Evolutionary conservation across 2,113 vertebrate species (phyloP).

Genomic region (Apaloderma vittatum): DNA sequence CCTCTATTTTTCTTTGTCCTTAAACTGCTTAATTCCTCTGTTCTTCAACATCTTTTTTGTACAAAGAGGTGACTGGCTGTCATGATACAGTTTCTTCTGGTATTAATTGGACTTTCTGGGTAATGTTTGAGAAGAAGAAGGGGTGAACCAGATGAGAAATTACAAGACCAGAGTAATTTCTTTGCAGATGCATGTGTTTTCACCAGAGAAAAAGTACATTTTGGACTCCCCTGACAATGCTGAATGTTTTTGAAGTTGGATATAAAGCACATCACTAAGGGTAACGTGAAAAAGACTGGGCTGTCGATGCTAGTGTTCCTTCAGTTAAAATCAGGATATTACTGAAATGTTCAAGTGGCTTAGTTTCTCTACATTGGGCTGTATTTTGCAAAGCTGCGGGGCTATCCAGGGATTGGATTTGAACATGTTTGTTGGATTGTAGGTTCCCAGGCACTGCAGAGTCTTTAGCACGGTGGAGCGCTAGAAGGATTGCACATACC

Average conservation of each 20-base stretch:
- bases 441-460: not conserved
- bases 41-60: not conserved
- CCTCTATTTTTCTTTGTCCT: not conserved
- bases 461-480: not conserved
- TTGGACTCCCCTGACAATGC: not conserved
- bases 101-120: not conserved
- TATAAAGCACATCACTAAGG: not conserved
- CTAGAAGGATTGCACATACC: not conserved
- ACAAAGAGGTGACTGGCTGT: not conserved
- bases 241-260: not conserved
- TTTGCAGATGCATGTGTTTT: not conserved
- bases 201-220: not conserved
- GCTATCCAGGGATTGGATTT: not conserved
- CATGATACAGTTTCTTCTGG: rapidly evolving
- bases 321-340: not conserved
- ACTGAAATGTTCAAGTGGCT: not conserved
- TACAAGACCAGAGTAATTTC: not conserved
- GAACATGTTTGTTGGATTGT: not conserved
- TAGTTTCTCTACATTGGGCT: not conserved
- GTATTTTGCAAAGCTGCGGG: not conserved
- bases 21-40: not conserved
- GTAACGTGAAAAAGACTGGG: not conserved
- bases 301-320: not conserved
- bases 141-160: not conserved
- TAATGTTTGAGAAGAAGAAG: not conserved